A percentile compares a stretch with the other conserved stretches of the same genome.
Evolutionary conservation across 2,888 invertebrate genomes (phyloP).

Genomic region (Alitta virens): DNA sequence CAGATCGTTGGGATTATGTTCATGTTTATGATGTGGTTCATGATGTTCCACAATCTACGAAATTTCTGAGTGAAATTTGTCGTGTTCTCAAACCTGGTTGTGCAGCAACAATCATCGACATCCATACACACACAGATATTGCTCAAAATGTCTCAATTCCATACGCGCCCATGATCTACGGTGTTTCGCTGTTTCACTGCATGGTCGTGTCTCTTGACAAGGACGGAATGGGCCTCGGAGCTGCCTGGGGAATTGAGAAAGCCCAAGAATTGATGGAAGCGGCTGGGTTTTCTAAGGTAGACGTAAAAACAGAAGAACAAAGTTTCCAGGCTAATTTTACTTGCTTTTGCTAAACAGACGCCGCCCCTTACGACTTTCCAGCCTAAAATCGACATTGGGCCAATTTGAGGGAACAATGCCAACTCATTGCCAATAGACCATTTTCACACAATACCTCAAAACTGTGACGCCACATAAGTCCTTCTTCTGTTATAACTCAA

Average conservation of each 20-base stretch:
- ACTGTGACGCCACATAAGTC: too few relatives aligned
- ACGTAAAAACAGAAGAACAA: too few relatives aligned
- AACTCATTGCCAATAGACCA: too few relatives aligned
- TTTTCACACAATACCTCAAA: too few relatives aligned
- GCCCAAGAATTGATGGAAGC: conserved; percentile 3
- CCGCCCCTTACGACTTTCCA: too few relatives aligned
- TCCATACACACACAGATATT: neutral
- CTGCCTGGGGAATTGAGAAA: conserved; percentile 9
- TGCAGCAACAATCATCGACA: conserved; percentile 1
- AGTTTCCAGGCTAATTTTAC: too few relatives aligned
- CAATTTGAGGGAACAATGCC: too few relatives aligned
- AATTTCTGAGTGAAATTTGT: neutral
- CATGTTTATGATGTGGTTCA: conserved; percentile 2
- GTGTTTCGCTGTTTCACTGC: conserved; percentile 12
- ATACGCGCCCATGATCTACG: neutral
- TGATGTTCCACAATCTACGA: conserved; percentile 2
- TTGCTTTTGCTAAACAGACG: too few relatives aligned
- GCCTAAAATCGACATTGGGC: too few relatives aligned
- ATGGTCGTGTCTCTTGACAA: conserved; percentile 10
- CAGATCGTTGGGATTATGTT: conserved; percentile 5
- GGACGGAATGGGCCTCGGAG: conserved; percentile 8
- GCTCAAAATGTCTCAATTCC: conserved; percentile 5
- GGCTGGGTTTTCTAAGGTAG: conserved; percentile 1
- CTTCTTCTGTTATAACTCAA: too few relatives aligned
- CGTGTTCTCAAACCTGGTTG: conserved; percentile 5